Evolutionary conservation across 2,888 invertebrate genomes (phyloP), one percentile per base, ranked within the genome.

Genomic region (Phyllotreta cruciferae): DNA sequence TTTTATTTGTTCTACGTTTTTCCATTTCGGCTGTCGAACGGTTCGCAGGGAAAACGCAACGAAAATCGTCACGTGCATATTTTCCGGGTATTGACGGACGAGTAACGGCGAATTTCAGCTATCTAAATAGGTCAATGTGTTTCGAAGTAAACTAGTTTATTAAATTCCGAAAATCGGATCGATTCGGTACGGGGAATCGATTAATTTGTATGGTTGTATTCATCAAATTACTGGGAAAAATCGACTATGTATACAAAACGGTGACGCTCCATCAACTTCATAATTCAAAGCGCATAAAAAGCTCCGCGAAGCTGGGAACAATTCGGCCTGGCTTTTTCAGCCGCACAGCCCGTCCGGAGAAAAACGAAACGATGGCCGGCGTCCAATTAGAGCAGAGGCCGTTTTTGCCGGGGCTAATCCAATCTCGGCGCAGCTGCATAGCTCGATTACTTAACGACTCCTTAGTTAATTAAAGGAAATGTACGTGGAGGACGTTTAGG

Each of bases 381-480:
- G 63, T 68, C 65, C 63, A 71, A 71, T 71, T 68, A 69, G 60
- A 60, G 55, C 60, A 63, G 56, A 64, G 66, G 24, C 24, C 53
- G 52, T 64, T 68, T 66, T 68, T 67, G 61, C 60, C 52, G 44
- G n/a, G 61, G 53, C 67, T 71, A 69, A 71, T 68, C 68, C 71
- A 68, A 70, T 70, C 58, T 64, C 60, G 64, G 58, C 67, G 69
- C 64, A 68, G 70, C 70, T 70, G 71, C 71, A 73, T 68, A 45
- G 62, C 67, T 70, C 75, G 75, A 76, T 75, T 75, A 74, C 68
- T 69, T 76, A 77, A 77, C 73, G 73, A 73, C 74, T 74, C 73
- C 74, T 75, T 71, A 73, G 76, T 75, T 76, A 75, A 77, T 76
- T 76, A 74, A 76, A 76, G 69, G 73, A 73, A 77, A 74, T 74